Percentiles rank a stretch among this genome's conserved stretches.
These are phyloP conservation scores for Plutella xylostella DNA, from an alignment of 2,888 invertebrate genomes.

Conservation along the genomic window DNA sequence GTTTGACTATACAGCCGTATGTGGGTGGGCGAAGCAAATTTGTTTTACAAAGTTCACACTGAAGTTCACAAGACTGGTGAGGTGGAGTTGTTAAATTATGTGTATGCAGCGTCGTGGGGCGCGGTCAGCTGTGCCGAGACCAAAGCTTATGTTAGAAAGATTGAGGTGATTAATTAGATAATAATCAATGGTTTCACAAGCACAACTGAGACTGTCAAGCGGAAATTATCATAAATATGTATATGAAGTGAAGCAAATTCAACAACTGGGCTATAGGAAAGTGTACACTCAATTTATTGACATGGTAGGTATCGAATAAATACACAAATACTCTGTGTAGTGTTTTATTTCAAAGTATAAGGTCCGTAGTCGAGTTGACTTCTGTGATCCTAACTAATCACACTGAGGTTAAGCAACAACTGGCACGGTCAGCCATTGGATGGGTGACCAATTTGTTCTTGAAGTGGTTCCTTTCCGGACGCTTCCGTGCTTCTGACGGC, in stretches of 20 bases:
- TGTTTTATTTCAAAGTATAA: not conserved
- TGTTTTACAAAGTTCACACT: not conserved
- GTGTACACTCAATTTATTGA: not conserved
- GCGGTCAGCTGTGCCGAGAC: conserved; percentile 1
- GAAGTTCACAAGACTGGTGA: not conserved
- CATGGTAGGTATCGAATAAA: not conserved
- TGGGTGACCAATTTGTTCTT: no score
- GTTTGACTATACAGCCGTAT: not conserved
- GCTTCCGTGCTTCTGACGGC: no score
- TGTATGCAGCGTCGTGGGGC: conserved; percentile 1
- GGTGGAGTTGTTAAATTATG: not conserved
- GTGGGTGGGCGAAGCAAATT: not conserved
- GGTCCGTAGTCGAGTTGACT: no score
- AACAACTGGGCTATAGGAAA: not conserved
- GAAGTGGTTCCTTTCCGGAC: no score
- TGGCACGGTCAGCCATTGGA: no score
- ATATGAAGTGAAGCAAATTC: not conserved
- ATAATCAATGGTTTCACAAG: not conserved
- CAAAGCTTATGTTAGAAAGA: not conserved
- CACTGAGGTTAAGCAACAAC: no score
- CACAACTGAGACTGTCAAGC: not conserved
- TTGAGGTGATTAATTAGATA: not conserved
- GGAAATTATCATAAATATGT: not conserved
- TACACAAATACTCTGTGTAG: not conserved
- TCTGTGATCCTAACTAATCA: no score